phyloP scores from a whole-genome alignment of 2,888 invertebrate species.

The Zonitis immaculata region DNA sequence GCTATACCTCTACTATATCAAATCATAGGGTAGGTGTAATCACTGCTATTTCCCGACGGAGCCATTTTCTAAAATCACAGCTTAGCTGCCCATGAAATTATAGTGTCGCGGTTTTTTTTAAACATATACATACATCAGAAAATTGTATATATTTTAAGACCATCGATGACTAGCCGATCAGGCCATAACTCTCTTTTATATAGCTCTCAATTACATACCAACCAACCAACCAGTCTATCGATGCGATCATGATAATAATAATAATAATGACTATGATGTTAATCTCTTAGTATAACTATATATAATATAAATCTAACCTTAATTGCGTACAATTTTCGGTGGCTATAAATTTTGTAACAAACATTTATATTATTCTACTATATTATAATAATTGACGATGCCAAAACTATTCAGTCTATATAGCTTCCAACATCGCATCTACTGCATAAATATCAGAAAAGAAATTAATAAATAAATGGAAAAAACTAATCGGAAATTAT shows the following conservation, averaged over 20 bases:
- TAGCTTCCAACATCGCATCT: too few relatives aligned
- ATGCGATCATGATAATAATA: too few relatives aligned
- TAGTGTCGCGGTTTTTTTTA: conserved; percentile 39
- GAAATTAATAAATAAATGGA: too few relatives aligned
- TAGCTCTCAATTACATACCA: background rate
- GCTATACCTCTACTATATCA: too few relatives aligned
- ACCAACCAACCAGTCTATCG: too few relatives aligned
- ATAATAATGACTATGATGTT: too few relatives aligned
- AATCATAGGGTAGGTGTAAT: conserved; percentile 49
- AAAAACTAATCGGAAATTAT: background rate
- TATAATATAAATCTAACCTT: background rate
- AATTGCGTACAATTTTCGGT: background rate
- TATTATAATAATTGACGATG: too few relatives aligned
- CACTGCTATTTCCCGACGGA: conserved; percentile 46
- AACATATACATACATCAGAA: too few relatives aligned
- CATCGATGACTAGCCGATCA: conserved; percentile 19
- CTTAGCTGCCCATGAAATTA: conserved; percentile 49
- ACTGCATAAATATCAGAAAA: too few relatives aligned
- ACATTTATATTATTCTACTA: too few relatives aligned
- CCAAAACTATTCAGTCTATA: too few relatives aligned
- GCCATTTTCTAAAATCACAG: conserved; percentile 49
- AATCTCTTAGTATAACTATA: background rate
- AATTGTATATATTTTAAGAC: too few relatives aligned
- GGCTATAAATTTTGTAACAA: background rate
- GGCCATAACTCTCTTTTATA: background rate